These are phyloP conservation scores for Brachionus koreanus DNA, from an alignment of 1,140 invertebrate species.

Conservation along the genomic window DNA sequence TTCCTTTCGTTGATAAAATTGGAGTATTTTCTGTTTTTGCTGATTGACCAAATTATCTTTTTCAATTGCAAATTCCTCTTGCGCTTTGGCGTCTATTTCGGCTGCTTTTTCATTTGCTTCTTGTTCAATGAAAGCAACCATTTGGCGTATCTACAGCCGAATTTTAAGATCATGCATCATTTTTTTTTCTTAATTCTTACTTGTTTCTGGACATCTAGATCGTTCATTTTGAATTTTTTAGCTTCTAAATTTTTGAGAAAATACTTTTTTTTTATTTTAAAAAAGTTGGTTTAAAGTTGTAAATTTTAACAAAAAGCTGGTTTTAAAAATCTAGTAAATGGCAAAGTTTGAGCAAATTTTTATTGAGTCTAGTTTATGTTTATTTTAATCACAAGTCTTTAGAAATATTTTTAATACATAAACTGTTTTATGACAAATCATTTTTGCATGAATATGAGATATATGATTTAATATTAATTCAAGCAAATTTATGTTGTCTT, in stretches of 20 bases:
- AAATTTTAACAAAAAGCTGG: not conserved
- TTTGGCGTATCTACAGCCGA: constrained; percentile 29
- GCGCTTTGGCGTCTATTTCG: constrained; percentile 44
- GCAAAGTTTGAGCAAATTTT: not conserved
- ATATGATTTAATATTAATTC: not conserved
- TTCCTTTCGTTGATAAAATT: constrained; percentile 44
- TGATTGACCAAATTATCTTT: constrained; percentile 38
- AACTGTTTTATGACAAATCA: constrained; percentile 6
- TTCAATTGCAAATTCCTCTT: constrained; percentile 43
- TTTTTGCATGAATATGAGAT: not conserved
- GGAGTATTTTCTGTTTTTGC: constrained; percentile 27
- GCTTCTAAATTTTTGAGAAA: not conserved
- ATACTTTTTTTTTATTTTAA: not conserved
- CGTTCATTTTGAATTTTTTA: constrained; percentile 31
- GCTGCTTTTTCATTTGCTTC: constrained; percentile 44
- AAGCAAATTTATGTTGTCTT: not conserved
- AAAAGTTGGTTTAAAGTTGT: not conserved
- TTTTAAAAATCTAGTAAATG: not conserved
- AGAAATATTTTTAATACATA: not conserved
- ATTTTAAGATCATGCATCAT: not conserved
- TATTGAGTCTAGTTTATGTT: constrained; percentile 16
- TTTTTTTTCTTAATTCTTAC: not conserved
- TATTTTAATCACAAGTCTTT: constrained; percentile 37
- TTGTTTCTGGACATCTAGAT: constrained; percentile 40
- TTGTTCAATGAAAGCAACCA: constrained; percentile 44